Evolutionary conservation across 2,888 invertebrate species (phyloP).

Genomic region (Branchellion lobata): DNA sequence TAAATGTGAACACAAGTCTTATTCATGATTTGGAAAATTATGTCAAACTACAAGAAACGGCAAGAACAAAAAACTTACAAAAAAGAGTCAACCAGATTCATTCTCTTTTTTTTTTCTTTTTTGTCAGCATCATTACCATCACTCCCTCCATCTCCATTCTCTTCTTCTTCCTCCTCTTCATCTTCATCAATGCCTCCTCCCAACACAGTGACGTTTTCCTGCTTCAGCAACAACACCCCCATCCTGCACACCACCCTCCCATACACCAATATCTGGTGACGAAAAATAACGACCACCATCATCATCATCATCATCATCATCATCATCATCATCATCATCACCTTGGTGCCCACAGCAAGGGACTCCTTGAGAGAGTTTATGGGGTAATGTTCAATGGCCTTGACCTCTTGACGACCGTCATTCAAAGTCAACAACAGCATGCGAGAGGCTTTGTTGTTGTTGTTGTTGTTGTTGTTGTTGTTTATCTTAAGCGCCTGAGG

Average conservation of each 20-base stretch:
- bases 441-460: constrained; percentile 58
- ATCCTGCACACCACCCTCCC: constrained; percentile 73
- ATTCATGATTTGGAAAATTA: neutral
- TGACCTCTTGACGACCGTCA: constrained; percentile 73
- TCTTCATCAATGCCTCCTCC: constrained; percentile 73
- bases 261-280: constrained; percentile 34
- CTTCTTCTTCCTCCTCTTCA: neutral
- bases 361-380: constrained; percentile 58
- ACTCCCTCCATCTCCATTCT: constrained; percentile 2
- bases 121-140: neutral
- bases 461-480: constrained; percentile 14
- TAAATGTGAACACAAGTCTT: too few species aligned
- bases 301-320: constrained; percentile 26
- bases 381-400: constrained; percentile 73
- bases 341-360: constrained; percentile 63
- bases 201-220: constrained; percentile 66
- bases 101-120: too few species aligned
- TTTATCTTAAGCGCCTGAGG: too few species aligned
- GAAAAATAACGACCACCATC: neutral
- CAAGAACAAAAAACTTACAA: neutral
- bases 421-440: constrained; percentile 74
- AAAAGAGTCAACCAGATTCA: neutral
- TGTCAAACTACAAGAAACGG: neutral
- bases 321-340: constrained; percentile 49
- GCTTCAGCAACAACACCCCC: constrained; percentile 71